Evolutionary conservation across 1,140 invertebrate species (phyloP), one percentile per base, ranked within the genome.

Genomic region (Bactericera cockerelli): DNA sequence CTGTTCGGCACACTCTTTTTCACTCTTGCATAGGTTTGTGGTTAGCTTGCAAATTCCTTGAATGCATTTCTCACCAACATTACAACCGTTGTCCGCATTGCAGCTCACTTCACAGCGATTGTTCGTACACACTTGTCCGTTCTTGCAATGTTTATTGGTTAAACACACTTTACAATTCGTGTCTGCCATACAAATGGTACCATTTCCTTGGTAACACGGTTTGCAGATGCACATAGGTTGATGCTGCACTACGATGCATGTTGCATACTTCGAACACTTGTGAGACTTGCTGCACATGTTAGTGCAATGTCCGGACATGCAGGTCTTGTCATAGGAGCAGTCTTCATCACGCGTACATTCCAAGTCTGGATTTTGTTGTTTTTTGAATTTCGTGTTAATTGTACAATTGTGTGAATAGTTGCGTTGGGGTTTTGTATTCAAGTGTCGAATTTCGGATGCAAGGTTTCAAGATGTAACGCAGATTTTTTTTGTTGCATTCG

Each of bases 271-370:
- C 61, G 90, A 90, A 72, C 90, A 94, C 60, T 85, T 84, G 64
- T 84, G 88, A 64, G 86, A 81, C 65, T 92, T 76, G 65, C 80
- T 83, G 76, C 91, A 94, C 63, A 89, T 90, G 75, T 93, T 88
- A 72, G 87, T 79, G 73, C 91, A 94, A 71, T 83, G 77, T 69
- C 80, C 78, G 74, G 86, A 84, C 72, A 90, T 81, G 78, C 91
- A 94, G 69, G 87, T 86, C 76, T 89, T 87, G 73, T 92, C 87
- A 74, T 84, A 83, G 62, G 87, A 81, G 76, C 91, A 94, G 75
- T 92, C 88, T 76, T 80, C 78, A 79, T 93, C 87, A 72, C 81
- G 84, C 74, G 83, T 83, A 76, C 90, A 93, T 81, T 89, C 84
- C 77, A 49, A 3, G 8, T 49, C 42, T 49, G 42, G 13, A n/a